These are phyloP conservation scores for Trachelipus rathkii DNA, from an alignment of 1,140 invertebrate genomes.

Conservation along the genomic window DNA sequence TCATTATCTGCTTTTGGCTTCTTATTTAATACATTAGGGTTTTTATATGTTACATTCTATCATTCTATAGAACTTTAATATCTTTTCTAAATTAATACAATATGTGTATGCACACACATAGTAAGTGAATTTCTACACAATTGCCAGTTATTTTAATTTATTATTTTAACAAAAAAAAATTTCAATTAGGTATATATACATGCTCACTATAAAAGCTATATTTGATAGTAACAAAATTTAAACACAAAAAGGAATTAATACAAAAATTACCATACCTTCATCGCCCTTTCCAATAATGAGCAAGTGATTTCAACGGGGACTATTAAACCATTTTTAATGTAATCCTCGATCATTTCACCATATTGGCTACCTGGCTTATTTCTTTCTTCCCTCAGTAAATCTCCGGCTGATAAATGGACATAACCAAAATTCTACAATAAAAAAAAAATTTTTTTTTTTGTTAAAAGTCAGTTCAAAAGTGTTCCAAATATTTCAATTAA, in stretches of 20 bases:
- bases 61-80: too few species aligned
- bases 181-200: background rate
- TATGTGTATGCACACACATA: too few species aligned
- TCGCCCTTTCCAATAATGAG: slow-evolving; percentile 70
- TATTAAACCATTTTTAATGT: slow-evolving; percentile 91
- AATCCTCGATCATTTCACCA: slow-evolving; percentile 87
- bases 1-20: too few species aligned
- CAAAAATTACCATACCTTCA: slow-evolving; percentile 33
- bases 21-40: too few species aligned
- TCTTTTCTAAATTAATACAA: too few species aligned
- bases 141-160: too few species aligned
- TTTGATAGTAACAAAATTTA: too few species aligned
- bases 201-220: too few species aligned
- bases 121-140: too few species aligned
- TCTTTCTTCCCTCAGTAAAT: slow-evolving; percentile 87
- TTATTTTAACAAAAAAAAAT: background rate
- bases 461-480: background rate
- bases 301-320: slow-evolving; percentile 99
- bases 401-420: slow-evolving; percentile 96
- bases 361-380: slow-evolving; percentile 75
- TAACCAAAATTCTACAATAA: slow-evolving; percentile 70
- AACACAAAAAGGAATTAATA: background rate
- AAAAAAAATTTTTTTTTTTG: slow-evolving; percentile 10
- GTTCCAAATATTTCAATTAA: slow-evolving; percentile 16
- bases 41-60: too few species aligned